A percentile compares a stretch with the other conserved stretches of the same genome.
Evolutionary conservation across 2,113 vertebrate genomes (phyloP).

Genomic region (Triplophysa siluroides): DNA sequence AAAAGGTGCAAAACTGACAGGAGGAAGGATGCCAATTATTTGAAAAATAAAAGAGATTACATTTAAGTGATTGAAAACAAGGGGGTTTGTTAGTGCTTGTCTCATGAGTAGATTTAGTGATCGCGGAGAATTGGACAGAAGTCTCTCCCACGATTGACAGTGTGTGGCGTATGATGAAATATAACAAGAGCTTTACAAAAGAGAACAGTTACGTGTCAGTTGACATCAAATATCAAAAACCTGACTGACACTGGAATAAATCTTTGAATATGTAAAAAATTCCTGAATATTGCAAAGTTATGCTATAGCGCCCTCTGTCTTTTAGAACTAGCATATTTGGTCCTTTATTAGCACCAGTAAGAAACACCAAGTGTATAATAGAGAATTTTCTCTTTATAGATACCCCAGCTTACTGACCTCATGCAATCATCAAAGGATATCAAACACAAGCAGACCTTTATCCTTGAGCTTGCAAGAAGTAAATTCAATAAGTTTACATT

Average conservation of each 20-base stretch:
- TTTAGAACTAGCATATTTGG: conserved; percentile 14
- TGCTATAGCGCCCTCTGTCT: conserved; percentile 74
- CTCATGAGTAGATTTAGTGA: neutral
- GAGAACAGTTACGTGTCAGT: conserved; percentile 14
- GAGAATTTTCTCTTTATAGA: neutral
- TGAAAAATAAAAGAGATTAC: neutral
- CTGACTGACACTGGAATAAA: conserved; percentile 33
- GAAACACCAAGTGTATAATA: neutral
- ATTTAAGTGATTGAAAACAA: neutral
- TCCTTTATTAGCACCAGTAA: neutral
- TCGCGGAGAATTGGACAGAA: neutral
- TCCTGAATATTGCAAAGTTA: conserved; percentile 49
- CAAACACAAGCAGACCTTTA: conserved; percentile 3
- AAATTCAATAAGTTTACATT: conserved; percentile 44
- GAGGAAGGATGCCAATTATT: no score
- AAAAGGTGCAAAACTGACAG: no score
- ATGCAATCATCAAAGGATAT: conserved; percentile 19
- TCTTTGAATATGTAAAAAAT: conserved; percentile 13
- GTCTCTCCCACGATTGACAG: neutral
- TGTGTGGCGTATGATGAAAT: neutral
- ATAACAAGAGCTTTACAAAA: conserved; percentile 28
- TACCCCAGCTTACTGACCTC: neutral
- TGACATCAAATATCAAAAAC: conserved; percentile 39
- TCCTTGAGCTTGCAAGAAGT: conserved; percentile 30
- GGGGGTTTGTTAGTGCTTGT: neutral